phyloP scores from a whole-genome alignment of 2,888 invertebrate species.

The Drosophila mayaguana region DNA sequence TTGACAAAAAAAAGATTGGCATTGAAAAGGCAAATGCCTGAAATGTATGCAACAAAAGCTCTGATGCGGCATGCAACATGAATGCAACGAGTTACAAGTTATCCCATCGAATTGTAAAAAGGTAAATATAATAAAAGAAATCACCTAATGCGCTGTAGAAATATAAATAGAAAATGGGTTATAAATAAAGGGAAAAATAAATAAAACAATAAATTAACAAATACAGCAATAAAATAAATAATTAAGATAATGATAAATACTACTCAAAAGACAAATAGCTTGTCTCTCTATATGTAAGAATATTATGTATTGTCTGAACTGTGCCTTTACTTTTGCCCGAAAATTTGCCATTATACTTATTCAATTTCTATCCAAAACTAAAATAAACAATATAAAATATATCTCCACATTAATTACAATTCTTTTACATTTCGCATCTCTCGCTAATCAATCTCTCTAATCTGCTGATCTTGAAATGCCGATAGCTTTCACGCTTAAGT shows the following conservation, averaged over 20 bases:
- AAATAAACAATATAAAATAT: background rate
- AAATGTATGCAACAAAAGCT: slow-evolving; percentile 34
- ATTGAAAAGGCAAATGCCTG: slow-evolving; percentile 23
- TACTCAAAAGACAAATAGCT: too few species aligned
- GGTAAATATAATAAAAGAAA: background rate
- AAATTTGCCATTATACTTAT: too few species aligned
- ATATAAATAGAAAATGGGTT: background rate
- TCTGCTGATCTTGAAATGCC: slow-evolving; percentile 21
- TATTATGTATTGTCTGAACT: background rate
- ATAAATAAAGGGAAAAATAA: background rate
- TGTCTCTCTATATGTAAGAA: background rate
- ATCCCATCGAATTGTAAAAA: background rate
- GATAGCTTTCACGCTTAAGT: slow-evolving; percentile 3
- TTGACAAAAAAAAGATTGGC: slow-evolving; percentile 48
- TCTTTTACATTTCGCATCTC: background rate
- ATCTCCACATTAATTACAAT: background rate
- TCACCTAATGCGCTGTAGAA: background rate
- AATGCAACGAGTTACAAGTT: background rate
- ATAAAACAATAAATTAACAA: too few species aligned
- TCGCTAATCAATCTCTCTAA: background rate
- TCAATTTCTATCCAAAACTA: background rate
- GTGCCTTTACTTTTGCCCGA: too few species aligned
- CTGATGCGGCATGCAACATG: slow-evolving; percentile 18
- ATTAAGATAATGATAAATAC: background rate
- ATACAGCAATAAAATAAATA: background rate